Conservation (phyloP, 2,888 invertebrate species). For the Macrostomum cliftonense region DNA sequence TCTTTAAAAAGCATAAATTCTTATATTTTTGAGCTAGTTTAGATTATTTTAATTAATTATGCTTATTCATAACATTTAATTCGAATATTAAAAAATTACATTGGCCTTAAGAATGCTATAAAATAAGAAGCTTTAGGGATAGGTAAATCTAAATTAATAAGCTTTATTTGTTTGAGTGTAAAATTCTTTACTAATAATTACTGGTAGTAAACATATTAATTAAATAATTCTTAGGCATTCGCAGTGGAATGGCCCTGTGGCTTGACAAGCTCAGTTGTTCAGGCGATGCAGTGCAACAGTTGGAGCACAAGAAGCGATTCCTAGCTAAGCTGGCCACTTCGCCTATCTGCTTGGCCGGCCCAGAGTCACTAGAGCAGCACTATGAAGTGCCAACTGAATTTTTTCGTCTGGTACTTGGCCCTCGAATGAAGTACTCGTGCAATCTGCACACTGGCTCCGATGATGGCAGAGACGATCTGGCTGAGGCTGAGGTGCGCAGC, state of each 20-base stretch:
- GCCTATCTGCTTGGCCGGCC: conserved; percentile 22
- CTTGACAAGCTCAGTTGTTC: conserved; percentile 21
- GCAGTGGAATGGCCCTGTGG: conserved; percentile 19
- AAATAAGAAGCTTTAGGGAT: too few species aligned
- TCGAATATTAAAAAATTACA: too few species aligned
- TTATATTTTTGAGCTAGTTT: too few species aligned
- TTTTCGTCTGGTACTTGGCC: conserved; percentile 21
- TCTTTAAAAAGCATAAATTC: too few species aligned
- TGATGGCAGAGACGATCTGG: too few species aligned
- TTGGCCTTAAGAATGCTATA: too few species aligned
- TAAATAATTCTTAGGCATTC: conserved; percentile 12
- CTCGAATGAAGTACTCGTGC: conserved; percentile 23
- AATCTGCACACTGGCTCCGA: conserved; percentile 10
- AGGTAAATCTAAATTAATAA: too few species aligned
- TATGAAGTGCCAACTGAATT: conserved; percentile 29
- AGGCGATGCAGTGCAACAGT: conserved; percentile 22
- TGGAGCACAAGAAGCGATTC: conserved; percentile 21
- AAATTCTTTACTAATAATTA: too few species aligned
- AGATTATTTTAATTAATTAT: too few species aligned
- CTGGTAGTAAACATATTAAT: too few species aligned
- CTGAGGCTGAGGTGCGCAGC: conserved; percentile 18
- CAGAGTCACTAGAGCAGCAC: conserved; percentile 26
- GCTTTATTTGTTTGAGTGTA: too few species aligned
- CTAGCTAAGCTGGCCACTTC: conserved; percentile 18
- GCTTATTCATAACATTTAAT: too few species aligned